Percentiles rank a stretch among this genome's conserved stretches.
These are phyloP conservation scores for Drosophila athabasca DNA, from an alignment of 1,140 invertebrate genomes.

Conservation along the genomic window DNA sequence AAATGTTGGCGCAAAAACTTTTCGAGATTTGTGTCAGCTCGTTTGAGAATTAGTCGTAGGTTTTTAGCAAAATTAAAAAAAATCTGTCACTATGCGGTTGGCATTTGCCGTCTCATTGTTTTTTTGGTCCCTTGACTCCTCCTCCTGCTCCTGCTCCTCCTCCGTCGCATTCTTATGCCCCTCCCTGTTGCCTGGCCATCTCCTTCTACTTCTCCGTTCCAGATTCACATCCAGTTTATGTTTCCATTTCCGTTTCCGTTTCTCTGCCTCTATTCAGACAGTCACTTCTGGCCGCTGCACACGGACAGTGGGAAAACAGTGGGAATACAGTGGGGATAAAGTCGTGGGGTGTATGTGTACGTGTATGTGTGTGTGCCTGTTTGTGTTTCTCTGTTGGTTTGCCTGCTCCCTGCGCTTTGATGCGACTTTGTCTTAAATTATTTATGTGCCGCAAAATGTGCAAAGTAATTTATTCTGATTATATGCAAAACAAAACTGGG, in stretches of 20 bases:
- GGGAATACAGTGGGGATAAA: background rate
- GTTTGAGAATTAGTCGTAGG: conserved; percentile 81
- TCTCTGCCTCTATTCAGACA: conserved; percentile 38
- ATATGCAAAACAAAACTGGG: conserved; percentile 58
- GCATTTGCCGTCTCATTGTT: conserved; percentile 76
- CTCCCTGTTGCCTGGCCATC: background rate
- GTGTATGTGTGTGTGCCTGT: background rate
- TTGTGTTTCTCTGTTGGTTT: conserved; percentile 10
- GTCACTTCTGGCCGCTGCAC: conserved; percentile 40
- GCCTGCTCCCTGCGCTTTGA: conserved; percentile 22
- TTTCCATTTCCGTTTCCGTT: conserved; percentile 38
- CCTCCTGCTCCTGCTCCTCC: background rate
- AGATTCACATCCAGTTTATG: conserved; percentile 23
- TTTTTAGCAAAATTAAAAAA: conserved; percentile 81
- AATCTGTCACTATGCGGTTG: conserved; percentile 67
- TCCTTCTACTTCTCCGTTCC: conserved; percentile 3
- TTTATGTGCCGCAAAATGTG: conserved; percentile 80
- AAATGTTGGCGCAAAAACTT: conserved; percentile 74
- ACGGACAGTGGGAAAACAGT: conserved; percentile 9
- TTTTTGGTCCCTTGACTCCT: conserved; percentile 45
- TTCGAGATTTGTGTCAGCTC: conserved; percentile 79
- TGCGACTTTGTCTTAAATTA: conserved; percentile 64
- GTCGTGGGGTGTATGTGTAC: background rate
- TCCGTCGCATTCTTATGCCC: background rate
- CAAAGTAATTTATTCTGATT: conserved; percentile 80